A percentile compares a stretch with the other conserved stretches of the same genome.
phyloP scores from a whole-genome alignment of 1,140 invertebrate species.

The Drosophila auraria region DNA sequence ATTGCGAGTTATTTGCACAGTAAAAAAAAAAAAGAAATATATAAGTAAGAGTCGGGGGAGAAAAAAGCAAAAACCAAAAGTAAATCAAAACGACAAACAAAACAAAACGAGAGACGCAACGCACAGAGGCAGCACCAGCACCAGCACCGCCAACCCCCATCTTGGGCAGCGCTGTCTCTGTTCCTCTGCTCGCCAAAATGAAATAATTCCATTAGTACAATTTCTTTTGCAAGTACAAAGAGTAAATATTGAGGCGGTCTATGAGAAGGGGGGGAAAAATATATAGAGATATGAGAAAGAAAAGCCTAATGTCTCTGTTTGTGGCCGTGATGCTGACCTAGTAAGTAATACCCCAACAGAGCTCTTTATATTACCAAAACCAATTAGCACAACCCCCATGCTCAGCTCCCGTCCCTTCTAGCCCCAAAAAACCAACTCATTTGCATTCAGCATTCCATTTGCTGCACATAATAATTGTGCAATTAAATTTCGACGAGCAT shows the following conservation, averaged over 20 bases:
- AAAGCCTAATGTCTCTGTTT: constrained; percentile 40
- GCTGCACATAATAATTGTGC: constrained; percentile 27
- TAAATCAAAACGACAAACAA: constrained; percentile 80
- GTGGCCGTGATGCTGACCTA: constrained; percentile 50
- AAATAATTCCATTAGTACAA: constrained; percentile 85
- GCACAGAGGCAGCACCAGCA: constrained; percentile 7
- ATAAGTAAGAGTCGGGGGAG: not conserved
- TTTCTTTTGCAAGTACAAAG: constrained; percentile 85
- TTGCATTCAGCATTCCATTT: constrained; percentile 8
- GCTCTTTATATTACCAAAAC: constrained; percentile 3
- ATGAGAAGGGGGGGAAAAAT: constrained; percentile 10
- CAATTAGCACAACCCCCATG: constrained; percentile 12
- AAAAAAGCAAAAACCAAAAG: constrained; percentile 58
- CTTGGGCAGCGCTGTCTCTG: not conserved
- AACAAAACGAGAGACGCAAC: constrained; percentile 73
- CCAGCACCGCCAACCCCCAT: constrained; percentile 5
- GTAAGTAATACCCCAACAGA: constrained; percentile 21
- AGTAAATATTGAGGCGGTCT: constrained; percentile 76
- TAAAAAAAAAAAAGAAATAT: constrained; percentile 31
- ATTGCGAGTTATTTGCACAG: constrained; percentile 73
- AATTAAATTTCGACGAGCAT: constrained; percentile 51
- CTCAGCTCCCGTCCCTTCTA: not conserved
- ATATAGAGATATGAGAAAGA: not conserved
- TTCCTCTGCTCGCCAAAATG: constrained; percentile 51
- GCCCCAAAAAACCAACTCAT: not conserved